Percentiles rank a stretch among this genome's conserved stretches.
Evolutionary conservation across 2,113 vertebrate genomes (phyloP).

Genomic region (Tragelaphus scriptus): DNA sequence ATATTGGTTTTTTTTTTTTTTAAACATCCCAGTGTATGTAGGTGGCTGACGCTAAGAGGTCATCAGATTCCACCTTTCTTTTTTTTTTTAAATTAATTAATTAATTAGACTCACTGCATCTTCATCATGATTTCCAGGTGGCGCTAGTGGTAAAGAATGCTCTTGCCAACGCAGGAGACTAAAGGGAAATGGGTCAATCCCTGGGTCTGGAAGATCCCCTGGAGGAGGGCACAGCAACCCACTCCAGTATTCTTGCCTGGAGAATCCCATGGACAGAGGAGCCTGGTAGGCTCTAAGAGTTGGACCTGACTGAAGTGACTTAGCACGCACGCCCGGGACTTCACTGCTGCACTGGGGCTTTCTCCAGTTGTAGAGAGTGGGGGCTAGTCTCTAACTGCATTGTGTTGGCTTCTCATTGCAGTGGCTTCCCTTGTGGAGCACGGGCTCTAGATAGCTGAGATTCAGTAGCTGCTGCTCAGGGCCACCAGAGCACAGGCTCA

Average conservation of each 20-base stretch:
- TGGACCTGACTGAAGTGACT: not conserved
- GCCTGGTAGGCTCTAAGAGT: not conserved
- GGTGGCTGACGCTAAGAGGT: not conserved
- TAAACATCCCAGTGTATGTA: not conserved
- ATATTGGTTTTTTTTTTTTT: not conserved
- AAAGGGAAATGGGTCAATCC: not conserved
- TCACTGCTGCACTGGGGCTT: not conserved
- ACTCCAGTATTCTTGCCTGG: not conserved
- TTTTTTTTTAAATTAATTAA: not conserved
- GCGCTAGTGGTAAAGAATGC: not conserved
- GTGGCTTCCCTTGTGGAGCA: not conserved
- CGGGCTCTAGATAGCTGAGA: not conserved
- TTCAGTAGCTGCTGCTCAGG: not conserved
- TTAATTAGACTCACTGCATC: not conserved
- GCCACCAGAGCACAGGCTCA: not conserved
- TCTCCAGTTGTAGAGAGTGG: not conserved
- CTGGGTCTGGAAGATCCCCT: not conserved
- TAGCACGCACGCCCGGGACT: fast-evolving
- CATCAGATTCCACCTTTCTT: not conserved
- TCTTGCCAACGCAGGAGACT: not conserved
- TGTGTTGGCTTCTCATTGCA: not conserved
- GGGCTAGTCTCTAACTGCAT: not conserved
- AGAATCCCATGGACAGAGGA: not conserved
- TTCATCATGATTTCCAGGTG: not conserved
- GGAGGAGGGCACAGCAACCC: not conserved